A percentile compares a stretch with the other conserved stretches of the same genome.
phyloP scores from a whole-genome alignment of 2,888 invertebrate genomes.

The Chalcosyrphus nemorum region DNA sequence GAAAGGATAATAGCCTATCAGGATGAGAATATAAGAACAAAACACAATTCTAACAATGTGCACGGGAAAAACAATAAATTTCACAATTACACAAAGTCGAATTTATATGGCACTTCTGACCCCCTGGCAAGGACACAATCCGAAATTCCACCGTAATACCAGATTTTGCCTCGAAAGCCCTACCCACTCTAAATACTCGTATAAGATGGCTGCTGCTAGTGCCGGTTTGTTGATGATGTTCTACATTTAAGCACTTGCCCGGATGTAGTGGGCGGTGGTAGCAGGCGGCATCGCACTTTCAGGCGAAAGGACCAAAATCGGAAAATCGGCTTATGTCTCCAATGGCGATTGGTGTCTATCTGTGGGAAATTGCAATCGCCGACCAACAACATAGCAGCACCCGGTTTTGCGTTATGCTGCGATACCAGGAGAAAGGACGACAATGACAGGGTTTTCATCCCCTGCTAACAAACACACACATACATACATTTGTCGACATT shows the following conservation, averaged over 20 bases:
- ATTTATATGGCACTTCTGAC: constrained; percentile 80
- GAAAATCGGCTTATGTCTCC: constrained; percentile 81
- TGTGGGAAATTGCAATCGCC: constrained; percentile 69
- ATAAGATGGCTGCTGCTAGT: constrained; percentile 74
- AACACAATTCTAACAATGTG: constrained; percentile 70
- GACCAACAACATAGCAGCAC: constrained; percentile 55
- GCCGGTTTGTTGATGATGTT: constrained; percentile 55
- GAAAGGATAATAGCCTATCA: constrained; percentile 69
- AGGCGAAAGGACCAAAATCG: constrained; percentile 73
- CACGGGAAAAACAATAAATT: constrained; percentile 75
- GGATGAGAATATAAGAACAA: constrained; percentile 57
- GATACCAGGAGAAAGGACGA: constrained; percentile 51
- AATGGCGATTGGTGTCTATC: constrained; percentile 74
- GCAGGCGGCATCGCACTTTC: constrained; percentile 53
- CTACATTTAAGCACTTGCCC: constrained; percentile 46
- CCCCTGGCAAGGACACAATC: constrained; percentile 75
- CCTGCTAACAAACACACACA: not conserved
- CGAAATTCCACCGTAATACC: constrained; percentile 63
- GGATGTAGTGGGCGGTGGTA: constrained; percentile 55
- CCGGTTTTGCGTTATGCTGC: constrained; percentile 67
- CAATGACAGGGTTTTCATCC: constrained; percentile 50
- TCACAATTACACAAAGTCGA: constrained; percentile 79
- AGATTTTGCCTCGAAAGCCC: constrained; percentile 62
- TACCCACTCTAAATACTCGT: constrained; percentile 10
- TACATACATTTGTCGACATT: constrained; percentile 24